Conservation (phyloP, 2,888 invertebrate species). For the Xestia rhomboidea region DNA sequence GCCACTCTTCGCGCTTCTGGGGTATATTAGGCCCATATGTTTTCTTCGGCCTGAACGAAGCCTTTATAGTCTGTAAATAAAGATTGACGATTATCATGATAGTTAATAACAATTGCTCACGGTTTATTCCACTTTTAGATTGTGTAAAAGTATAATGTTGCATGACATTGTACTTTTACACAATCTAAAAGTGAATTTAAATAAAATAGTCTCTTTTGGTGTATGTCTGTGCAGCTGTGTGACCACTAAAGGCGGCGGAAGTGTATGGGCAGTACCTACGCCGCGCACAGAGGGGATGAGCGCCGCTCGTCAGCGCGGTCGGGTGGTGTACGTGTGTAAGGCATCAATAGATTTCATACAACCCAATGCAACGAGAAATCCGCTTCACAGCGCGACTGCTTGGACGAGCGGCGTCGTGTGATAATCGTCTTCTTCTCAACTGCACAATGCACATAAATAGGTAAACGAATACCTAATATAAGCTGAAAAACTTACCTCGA, state of each 20-base stretch:
- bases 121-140: not conserved
- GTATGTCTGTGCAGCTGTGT: not conserved
- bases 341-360: not conserved
- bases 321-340: no score
- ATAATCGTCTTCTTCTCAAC: not conserved
- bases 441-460: not conserved
- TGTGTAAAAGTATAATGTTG: not conserved
- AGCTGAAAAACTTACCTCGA: conserved; percentile 72
- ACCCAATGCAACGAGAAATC: not conserved
- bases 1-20: conserved; percentile 90
- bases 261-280: no score
- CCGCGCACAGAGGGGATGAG: no score
- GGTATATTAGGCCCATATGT: conserved; percentile 89
- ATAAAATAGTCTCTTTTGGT: not conserved
- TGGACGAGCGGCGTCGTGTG: not conserved
- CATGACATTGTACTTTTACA: not conserved
- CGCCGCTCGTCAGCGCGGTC: no score
- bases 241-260: not conserved
- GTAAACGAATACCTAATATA: not conserved
- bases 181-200: not conserved
- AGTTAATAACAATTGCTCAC: not conserved
- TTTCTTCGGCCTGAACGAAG: conserved; percentile 85
- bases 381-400: not conserved
- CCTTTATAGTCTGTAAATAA: conserved; percentile 82
- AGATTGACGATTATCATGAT: not conserved